Base-by-base conservation (phyloP, 92 coral and sea anemone genomes). In the Desmophyllum pertusum region DNA sequence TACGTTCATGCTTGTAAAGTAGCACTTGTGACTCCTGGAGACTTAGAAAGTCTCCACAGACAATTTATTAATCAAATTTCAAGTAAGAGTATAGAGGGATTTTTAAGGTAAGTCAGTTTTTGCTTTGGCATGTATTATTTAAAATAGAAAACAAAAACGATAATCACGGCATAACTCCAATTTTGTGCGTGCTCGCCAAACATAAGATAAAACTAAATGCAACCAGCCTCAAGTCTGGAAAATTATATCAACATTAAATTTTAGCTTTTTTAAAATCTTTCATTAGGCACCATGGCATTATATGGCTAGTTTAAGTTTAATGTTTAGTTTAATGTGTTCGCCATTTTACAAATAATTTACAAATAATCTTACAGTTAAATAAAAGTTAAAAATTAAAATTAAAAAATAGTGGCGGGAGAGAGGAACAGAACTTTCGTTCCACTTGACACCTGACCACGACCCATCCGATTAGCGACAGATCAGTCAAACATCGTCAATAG, bases 61-160 rank as follows among this genome's bases (percentile, higher is more conserved):
- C 73, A 46, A 19, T 43, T 43, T 31, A 29, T 62, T 17, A 48
- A 46, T 61, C 63, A 9, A 75, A 76, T 75, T 42, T 84, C 81
- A 23, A 76, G 81, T 45, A 33, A 36, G n/a, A 63, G 38, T 48
- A 84, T 84, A 18, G 67, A 61, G 39, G 31, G 6, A 18, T 62
- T 63, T 65, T 76, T 35, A 21, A 46, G 87, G 87, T 84, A 75
- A 42, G 75, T 73, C 38, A 36, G 48, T 19, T 42, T 41, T 55
- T 1, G 25, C 6, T 0, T 63, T 66, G 11, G 1, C 42, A 10
- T 80, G 51, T 53, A 3, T 4, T 30, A 5, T n/a, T 35, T 14
- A 15, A 35, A 35, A 3, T 15, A 5, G 37, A 36, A 31, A 41
- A n/a, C n/a, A 35, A 3, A 66, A 66, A 2, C 9, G 8, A 31